Evolutionary conservation across 2,113 vertebrate species (phyloP), one percentile per base, ranked within the genome.

Genomic region (Phrynocephalus versicolor): DNA sequence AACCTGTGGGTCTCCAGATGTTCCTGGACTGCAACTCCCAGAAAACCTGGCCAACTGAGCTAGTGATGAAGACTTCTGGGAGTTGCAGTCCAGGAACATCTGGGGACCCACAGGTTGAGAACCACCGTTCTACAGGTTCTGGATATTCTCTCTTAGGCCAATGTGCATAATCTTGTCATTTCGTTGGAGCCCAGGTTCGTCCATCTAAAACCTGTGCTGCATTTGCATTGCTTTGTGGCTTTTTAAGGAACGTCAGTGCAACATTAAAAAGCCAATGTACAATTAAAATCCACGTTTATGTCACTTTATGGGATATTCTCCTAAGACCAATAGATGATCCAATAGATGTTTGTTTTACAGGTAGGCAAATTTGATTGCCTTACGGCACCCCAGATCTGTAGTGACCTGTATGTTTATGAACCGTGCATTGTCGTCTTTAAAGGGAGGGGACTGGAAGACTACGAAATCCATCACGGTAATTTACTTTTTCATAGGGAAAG

Each of bases 391-490:
- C 88, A 93, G 18, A 62, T 98, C 85, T 99, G 99, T 90, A 95
- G 93, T 82, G 97, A 97, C 30, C 94, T 99, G 0, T 99, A 99
- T 91, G 97, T 99, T 89, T 96, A 97, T n/a, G 97, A 98, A 91
- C 96, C 98, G 18, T 97, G 97, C 81, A 93, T 98, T 71, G 98
- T 97, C 7, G 97, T 98, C 65, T 99, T 99, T 94, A 99, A 99
- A 96, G 98, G 98, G 87, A 96, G 98, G 75, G 98, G 98, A 83
- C 95, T 97, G 85, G 95, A 97, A 71, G 96, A 98, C 94, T 99
- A 98, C 91, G 99, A 99, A 96, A 98, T 99, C 89, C 97, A 99
- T 93, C 97, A 99, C 33, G 98, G 99, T 99, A 92, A 96, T 97
- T 89, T 87, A 83, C 39, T 74, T 82, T 80, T 72, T 60, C 84